phyloP scores from a whole-genome alignment of 2,797 vertebrate species.

The Malurus leucopterus region DNA sequence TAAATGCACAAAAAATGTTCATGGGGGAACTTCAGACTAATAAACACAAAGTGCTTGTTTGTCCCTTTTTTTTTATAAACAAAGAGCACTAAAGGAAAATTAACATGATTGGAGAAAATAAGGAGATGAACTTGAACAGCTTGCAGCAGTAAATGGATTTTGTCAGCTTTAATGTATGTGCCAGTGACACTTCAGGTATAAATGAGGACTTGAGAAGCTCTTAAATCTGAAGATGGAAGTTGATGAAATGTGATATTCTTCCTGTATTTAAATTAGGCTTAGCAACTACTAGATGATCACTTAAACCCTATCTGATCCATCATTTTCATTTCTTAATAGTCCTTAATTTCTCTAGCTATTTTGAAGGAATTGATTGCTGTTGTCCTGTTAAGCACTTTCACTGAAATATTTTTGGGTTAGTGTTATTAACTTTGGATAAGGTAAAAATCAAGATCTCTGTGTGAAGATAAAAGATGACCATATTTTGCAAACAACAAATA shows the following conservation, averaged over 20 bases:
- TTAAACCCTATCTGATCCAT: conserved; percentile 1
- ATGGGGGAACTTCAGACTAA: conserved; percentile 1
- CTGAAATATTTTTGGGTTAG: not conserved
- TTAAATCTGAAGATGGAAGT: conserved; percentile 52
- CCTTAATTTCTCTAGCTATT: conserved; percentile 51
- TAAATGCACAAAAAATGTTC: not conserved
- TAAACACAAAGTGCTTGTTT: conserved; percentile 16
- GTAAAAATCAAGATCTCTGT: conserved; percentile 22
- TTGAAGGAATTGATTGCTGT: conserved; percentile 44
- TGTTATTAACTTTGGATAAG: not conserved
- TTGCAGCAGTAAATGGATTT: conserved; percentile 27
- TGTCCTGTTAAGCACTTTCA: conserved; percentile 1
- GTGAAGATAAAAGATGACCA: conserved; percentile 36
- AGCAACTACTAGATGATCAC: conserved; percentile 3
- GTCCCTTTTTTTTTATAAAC: conserved; percentile 3
- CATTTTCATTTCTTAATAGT: conserved; percentile 24
- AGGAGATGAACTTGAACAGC: conserved; percentile 6
- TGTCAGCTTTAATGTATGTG: conserved; percentile 28
- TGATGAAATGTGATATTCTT: conserved; percentile 35
- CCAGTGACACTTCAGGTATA: conserved; percentile 53
- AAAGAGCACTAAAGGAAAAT: conserved; percentile 23
- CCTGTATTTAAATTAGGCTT: conserved; percentile 46
- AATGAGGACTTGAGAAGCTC: conserved; percentile 38
- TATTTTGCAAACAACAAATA: conserved; percentile 28
- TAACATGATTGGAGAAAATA: not conserved